Percentiles rank a stretch among this genome's conserved stretches.
These are phyloP conservation scores for Phoebastria nigripes DNA, from an alignment of 2,797 vertebrate genomes.

Conservation along the genomic window DNA sequence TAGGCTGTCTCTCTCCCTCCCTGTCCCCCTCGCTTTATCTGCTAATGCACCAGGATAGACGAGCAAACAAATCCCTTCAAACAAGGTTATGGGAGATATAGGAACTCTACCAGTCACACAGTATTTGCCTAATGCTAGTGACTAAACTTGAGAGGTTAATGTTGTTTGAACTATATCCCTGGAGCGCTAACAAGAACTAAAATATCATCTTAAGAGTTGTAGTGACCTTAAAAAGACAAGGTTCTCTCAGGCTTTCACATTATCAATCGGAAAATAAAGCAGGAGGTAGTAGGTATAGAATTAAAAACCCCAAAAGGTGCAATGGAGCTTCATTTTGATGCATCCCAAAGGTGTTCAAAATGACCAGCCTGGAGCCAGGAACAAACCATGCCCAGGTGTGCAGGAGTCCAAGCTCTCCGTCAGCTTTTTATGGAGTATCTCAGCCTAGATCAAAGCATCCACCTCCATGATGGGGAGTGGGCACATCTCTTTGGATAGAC, in stretches of 20 bases:
- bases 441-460: not conserved
- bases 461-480: not conserved
- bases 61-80: slow-evolving; percentile 54
- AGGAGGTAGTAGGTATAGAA: not conserved
- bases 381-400: not conserved
- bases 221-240: not conserved
- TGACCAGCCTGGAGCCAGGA: not conserved
- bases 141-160: slow-evolving; percentile 27
- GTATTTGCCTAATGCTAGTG: slow-evolving; percentile 10
- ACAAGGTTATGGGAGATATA: slow-evolving; percentile 32
- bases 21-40: not conserved
- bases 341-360: not conserved
- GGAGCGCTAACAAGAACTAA: not conserved
- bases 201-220: not conserved
- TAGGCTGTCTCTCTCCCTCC: not conserved
- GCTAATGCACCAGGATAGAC: not conserved
- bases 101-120: not conserved
- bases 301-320: not conserved
- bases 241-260: not conserved
- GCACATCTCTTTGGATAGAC: not conserved
- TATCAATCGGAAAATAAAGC: not conserved
- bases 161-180: not conserved
- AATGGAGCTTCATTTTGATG: not conserved
- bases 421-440: not conserved
- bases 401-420: not conserved